Percentiles rank a stretch among this genome's conserved stretches.
Evolutionary conservation across 2,113 vertebrate genomes (phyloP).

Genomic region (Siphamia tubifer): DNA sequence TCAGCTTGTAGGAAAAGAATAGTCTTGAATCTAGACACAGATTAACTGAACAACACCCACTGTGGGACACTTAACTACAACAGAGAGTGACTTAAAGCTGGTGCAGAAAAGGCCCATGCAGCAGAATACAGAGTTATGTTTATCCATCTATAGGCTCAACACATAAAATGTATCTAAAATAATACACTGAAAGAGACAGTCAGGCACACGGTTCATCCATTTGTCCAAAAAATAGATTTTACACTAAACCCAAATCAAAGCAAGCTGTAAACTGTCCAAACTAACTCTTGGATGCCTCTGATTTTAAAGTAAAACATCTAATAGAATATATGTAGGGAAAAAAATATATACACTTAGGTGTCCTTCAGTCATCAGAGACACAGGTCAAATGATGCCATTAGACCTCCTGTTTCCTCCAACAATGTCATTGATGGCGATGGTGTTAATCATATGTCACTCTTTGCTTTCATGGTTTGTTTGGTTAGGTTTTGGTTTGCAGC

Average conservation of each 20-base stretch:
- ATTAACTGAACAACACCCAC: conserved; percentile 9
- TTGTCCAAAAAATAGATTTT: conserved; percentile 1
- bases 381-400: not conserved
- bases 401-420: not conserved
- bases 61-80: conserved; percentile 48
- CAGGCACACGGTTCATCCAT: conserved; percentile 32
- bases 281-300: not conserved
- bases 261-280: conserved; percentile 20
- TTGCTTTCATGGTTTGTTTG: not conserved
- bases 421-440: not conserved
- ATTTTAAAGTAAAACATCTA: conserved; percentile 21
- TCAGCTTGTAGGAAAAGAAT: not conserved
- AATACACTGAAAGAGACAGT: conserved; percentile 20
- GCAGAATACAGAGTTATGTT: conserved; percentile 33
- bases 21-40: not conserved
- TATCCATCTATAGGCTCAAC: conserved; percentile 18
- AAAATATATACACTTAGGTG: conserved; percentile 36
- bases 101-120: conserved; percentile 47
- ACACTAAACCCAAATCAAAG: conserved; percentile 45
- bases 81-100: conserved; percentile 23
- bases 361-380: conserved; percentile 7
- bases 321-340: conserved; percentile 26
- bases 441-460: not conserved
- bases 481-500: too few relatives aligned
- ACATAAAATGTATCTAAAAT: conserved; percentile 29